A percentile compares a stretch with the other conserved stretches of the same genome.
Conservation (phyloP, 2,888 invertebrate species). For the Diloba caeruleocephala region DNA sequence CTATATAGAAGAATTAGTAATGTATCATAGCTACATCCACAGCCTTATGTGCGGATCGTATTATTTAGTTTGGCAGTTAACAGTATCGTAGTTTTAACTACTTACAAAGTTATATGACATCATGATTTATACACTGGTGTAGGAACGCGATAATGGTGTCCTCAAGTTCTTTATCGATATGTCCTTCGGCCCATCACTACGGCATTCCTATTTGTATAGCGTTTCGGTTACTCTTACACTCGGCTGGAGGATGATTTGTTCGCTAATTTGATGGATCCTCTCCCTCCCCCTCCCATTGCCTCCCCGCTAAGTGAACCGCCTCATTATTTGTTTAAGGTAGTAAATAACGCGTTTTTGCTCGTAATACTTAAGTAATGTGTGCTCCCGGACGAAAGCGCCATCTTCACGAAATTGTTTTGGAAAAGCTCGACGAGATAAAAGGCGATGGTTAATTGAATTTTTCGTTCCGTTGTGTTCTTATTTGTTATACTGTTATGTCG, state of each 20-base stretch:
- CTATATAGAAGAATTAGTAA: no score
- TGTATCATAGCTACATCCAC: no score
- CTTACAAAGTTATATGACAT: no score
- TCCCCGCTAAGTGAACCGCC: constrained; percentile 3
- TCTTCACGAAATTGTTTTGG: constrained; percentile 3
- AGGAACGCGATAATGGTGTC: no score
- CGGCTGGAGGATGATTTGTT: constrained; percentile 37
- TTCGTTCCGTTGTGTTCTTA: background rate
- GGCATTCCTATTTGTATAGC: background rate
- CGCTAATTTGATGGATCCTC: constrained; percentile 36
- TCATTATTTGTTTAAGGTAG: constrained; percentile 16
- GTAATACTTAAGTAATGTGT: constrained; percentile 1
- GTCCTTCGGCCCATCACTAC: background rate
- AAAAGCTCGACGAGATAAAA: background rate
- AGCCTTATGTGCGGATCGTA: no score
- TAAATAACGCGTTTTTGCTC: constrained; percentile 6
- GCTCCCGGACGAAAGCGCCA: background rate
- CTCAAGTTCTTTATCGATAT: background rate
- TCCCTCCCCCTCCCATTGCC: background rate
- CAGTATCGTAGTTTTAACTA: no score
- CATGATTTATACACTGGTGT: no score
- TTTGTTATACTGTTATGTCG: background rate
- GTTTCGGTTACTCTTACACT: constrained; percentile 33
- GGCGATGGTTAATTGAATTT: background rate
- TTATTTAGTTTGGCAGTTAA: no score